Conservation (phyloP, 2,888 invertebrate species). For the Seira musarum region DNA sequence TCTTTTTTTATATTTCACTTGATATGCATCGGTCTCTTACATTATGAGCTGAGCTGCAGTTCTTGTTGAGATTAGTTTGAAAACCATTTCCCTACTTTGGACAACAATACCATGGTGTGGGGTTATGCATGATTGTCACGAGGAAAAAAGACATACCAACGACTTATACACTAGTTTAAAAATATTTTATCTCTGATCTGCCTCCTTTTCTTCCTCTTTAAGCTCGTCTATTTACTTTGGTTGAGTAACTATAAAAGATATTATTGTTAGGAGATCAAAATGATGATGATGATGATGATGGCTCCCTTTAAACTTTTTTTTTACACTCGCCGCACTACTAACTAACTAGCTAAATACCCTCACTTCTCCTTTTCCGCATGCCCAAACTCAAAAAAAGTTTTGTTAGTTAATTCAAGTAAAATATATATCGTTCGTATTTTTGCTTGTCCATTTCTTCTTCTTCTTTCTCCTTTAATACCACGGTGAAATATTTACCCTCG, state of each 20-base stretch:
- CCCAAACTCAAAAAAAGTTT: constrained; percentile 52
- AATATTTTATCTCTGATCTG: constrained; percentile 45
- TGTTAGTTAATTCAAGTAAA: constrained; percentile 55
- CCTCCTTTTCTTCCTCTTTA: neutral
- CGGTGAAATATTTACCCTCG: neutral
- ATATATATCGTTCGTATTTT: constrained; percentile 51
- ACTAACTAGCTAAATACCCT: constrained; percentile 4
- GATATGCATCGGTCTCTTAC: constrained; percentile 8
- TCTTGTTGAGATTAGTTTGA: neutral
- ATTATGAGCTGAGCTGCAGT: neutral
- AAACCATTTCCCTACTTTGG: neutral
- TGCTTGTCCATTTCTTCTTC: constrained; percentile 52
- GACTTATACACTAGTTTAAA: neutral
- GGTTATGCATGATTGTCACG: constrained; percentile 11
- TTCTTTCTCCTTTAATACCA: constrained; percentile 23
- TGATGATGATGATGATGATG: constrained; percentile 22
- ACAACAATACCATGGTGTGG: neutral
- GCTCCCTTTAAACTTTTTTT: constrained; percentile 34
- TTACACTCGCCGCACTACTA: constrained; percentile 9
- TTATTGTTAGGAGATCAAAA: constrained; percentile 58
- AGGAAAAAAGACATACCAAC: constrained; percentile 1
- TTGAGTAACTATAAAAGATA: constrained; percentile 52
- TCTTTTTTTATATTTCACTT: neutral
- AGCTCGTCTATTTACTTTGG: constrained; percentile 53
- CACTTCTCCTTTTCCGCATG: constrained; percentile 13